Evolutionary conservation across 2,888 invertebrate genomes (phyloP), one percentile per base, ranked within the genome.

Genomic region (Azorinus chamasolen): DNA sequence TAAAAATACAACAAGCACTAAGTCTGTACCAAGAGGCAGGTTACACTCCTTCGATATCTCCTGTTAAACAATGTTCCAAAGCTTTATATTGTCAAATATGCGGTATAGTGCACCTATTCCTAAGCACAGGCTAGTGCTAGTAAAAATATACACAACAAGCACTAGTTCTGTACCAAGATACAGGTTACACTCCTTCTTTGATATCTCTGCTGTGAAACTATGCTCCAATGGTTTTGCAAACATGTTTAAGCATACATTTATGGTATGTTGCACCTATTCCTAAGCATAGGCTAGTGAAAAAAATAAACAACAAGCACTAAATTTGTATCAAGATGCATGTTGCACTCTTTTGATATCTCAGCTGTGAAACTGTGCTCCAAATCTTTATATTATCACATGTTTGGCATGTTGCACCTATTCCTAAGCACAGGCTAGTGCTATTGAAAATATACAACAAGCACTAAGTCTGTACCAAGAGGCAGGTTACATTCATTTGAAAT

Each of bases 201-300:
- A n/a, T n/a, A n/a, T n/a, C n/a, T n/a, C n/a, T n/a, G n/a, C n/a
- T n/a, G n/a, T n/a, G n/a, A n/a, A n/a, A n/a, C n/a, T n/a, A n/a
- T n/a, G n/a, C n/a, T n/a, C n/a, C n/a, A n/a, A n/a, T n/a, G n/a
- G n/a, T n/a, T n/a, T n/a, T n/a, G n/a, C n/a, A n/a, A n/a, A n/a
- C n/a, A n/a, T n/a, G n/a, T n/a, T n/a, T n/a, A n/a, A n/a, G n/a
- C n/a, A n/a, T n/a, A n/a, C n/a, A n/a, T n/a, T n/a, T n/a, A 20
- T 20, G 48, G 39, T n/a, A 22, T 10, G 18, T 32, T 32, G 64
- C 45, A 18, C 63, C 54, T 46, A 24, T 6, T 45, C 45, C 54
- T 48, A 64, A 54, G 64, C 54, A 54, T 45, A 45, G 48, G 50
- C 65, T 65, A 65, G 65, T 65, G 65, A 48, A 57, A 65, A 50